Conservation (phyloP, 2,113 vertebrate genomes). For the Oryzias melastigma region DNA sequence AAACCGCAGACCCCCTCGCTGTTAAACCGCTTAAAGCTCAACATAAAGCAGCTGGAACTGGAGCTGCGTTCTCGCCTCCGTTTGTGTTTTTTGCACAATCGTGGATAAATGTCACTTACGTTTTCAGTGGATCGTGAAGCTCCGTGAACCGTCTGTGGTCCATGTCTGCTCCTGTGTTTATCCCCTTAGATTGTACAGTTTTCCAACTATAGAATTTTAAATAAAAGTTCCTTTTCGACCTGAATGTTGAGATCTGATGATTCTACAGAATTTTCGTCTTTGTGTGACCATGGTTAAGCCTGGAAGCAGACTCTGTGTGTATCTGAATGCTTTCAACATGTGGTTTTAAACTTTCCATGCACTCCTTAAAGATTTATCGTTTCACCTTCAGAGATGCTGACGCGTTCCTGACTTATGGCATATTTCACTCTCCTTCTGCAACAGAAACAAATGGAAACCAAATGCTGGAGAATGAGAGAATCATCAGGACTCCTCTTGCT, state of each 20-base stretch:
- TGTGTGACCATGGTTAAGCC: too few species aligned
- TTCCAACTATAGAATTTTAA: conserved; percentile 44
- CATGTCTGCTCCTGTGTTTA: background rate
- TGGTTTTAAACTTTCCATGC: background rate
- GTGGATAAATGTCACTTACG: too few species aligned
- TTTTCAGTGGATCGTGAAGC: conserved; percentile 1
- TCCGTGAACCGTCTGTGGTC: conserved; percentile 18
- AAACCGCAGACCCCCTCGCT: conserved; percentile 33
- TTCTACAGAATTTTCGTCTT: background rate
- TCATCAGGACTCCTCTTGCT: conserved; percentile 6
- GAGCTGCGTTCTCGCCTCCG: conserved; percentile 5
- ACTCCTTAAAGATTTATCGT: background rate
- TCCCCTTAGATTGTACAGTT: conserved; percentile 1
- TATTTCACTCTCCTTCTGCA: background rate
- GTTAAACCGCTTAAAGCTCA: conserved; percentile 47
- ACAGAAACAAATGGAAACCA: conserved; percentile 6
- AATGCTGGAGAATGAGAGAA: conserved; percentile 11
- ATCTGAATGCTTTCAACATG: background rate
- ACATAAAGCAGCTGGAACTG: conserved; percentile 57
- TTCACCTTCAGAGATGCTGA: conserved; percentile 7
- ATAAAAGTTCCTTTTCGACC: conserved; percentile 57
- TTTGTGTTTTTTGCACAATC: conserved; percentile 35
- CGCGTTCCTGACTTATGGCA: conserved; percentile 19
- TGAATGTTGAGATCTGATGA: conserved; percentile 1
- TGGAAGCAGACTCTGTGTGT: background rate